Evolutionary conservation across 1,140 invertebrate species (phyloP).

Genomic region (Formica exsecta): DNA sequence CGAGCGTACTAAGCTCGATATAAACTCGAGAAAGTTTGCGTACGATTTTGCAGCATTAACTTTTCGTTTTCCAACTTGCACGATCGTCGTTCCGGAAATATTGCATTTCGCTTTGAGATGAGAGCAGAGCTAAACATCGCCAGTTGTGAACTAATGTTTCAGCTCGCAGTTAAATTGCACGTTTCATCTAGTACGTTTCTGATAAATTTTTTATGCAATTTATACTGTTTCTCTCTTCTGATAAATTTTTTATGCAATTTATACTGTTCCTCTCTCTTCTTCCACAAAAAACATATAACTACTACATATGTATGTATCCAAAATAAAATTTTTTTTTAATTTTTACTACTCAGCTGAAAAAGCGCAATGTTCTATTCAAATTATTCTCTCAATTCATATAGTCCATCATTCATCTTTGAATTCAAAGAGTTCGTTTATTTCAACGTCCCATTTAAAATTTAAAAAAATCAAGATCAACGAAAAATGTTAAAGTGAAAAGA

Average conservation of each 20-base stretch:
- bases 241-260: constrained; percentile 5
- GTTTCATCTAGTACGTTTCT: background rate
- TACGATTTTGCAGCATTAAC: constrained; percentile 7
- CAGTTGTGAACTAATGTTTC: constrained; percentile 12
- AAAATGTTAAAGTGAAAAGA: background rate
- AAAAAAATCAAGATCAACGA: constrained; percentile 2
- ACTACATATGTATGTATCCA: no score
- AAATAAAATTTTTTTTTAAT: no score
- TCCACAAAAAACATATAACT: background rate
- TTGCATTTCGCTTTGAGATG: constrained; percentile 26
- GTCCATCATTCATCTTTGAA: background rate
- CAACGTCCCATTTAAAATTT: background rate
- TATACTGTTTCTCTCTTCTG: background rate
- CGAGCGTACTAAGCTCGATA: background rate
- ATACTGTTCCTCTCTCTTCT: background rate
- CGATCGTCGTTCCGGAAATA: constrained; percentile 29
- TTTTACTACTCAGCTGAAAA: no score
- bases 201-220: constrained; percentile 7
- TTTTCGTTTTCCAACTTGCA: constrained; percentile 23
- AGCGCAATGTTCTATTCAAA: constrained; percentile 3
- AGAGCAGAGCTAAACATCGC: constrained; percentile 10
- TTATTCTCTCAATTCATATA: background rate
- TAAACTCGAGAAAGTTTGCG: constrained; percentile 6
- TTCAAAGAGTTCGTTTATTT: background rate
- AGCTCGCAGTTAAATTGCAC: background rate